A percentile compares a stretch with the other conserved stretches of the same genome.
phyloP scores from a whole-genome alignment of 2,113 vertebrate species.

The Leptosomus discolor region DNA sequence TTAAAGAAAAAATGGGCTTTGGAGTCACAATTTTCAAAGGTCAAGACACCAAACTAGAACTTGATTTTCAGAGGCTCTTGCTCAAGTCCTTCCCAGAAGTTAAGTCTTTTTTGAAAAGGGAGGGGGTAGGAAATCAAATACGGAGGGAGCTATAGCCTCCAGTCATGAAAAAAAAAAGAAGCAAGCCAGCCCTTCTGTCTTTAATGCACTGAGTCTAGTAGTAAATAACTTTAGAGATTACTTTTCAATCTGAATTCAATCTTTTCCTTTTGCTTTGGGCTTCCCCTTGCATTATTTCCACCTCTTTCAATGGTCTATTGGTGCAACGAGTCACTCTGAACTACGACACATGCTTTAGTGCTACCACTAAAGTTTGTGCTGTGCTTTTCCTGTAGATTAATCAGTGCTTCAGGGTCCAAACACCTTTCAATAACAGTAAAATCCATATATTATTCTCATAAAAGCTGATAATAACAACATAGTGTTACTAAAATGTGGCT shows the following conservation, averaged over 20 bases:
- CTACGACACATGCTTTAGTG: neutral
- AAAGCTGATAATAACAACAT: neutral
- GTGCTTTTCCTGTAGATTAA: slow-evolving; percentile 10
- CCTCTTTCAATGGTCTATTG: neutral
- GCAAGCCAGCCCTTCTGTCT: neutral
- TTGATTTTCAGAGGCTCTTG: neutral
- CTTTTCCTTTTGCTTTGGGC: neutral
- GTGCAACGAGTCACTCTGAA: neutral
- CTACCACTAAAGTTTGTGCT: neutral
- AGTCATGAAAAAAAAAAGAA: neutral
- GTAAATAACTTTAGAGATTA: neutral
- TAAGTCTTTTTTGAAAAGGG: neutral
- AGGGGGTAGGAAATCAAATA: neutral
- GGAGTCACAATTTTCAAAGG: neutral
- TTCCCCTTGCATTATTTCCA: neutral
- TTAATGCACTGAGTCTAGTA: neutral
- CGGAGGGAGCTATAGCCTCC: neutral
- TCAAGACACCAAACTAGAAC: neutral
- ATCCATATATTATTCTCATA: neutral
- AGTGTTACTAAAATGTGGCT: neutral
- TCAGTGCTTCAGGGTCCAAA: neutral
- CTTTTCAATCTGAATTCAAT: neutral
- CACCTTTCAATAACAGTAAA: neutral
- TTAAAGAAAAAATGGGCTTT: neutral
- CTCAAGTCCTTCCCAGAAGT: neutral